Percentiles rank a stretch among this genome's conserved stretches.
Conservation (phyloP, 2,888 invertebrate species). For the Xanthorhoe designata region DNA sequence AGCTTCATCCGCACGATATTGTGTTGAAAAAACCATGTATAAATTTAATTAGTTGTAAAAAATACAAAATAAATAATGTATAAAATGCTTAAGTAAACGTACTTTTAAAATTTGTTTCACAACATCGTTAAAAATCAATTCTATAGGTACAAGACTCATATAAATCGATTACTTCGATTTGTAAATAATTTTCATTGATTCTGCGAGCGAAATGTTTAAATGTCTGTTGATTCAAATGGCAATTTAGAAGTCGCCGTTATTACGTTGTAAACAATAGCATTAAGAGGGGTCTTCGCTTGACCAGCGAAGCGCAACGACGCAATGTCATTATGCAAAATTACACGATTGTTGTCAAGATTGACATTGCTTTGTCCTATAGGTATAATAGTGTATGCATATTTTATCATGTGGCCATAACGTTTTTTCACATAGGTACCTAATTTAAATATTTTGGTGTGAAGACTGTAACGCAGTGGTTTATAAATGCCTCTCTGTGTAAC, state of each 20-base stretch:
- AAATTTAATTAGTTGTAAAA: no score
- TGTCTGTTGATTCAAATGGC: slow-evolving; percentile 7
- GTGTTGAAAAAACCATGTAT: no score
- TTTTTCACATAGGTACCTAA: background rate
- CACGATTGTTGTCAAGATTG: slow-evolving; percentile 38
- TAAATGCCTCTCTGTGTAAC: slow-evolving; percentile 6
- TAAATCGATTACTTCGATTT: no score
- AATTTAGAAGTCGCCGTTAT: slow-evolving; percentile 22
- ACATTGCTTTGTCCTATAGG: slow-evolving; percentile 21
- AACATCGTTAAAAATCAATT: no score
- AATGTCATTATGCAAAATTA: slow-evolving; percentile 43
- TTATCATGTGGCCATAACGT: slow-evolving; percentile 7
- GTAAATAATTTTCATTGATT: no score
- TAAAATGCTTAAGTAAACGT: no score
- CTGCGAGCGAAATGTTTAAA: background rate
- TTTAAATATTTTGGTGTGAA: background rate
- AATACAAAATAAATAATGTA: no score
- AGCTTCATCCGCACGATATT: background rate
- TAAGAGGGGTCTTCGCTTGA: slow-evolving; percentile 33
- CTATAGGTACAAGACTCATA: no score
- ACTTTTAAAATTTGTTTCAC: no score
- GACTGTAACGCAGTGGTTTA: slow-evolving; percentile 1
- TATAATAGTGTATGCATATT: slow-evolving; percentile 2
- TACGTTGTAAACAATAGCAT: slow-evolving; percentile 17
- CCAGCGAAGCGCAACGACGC: slow-evolving; percentile 40